Base-by-base conservation (phyloP, 2,797 vertebrate genomes). In the Pseudotriccus pelzelni region DNA sequence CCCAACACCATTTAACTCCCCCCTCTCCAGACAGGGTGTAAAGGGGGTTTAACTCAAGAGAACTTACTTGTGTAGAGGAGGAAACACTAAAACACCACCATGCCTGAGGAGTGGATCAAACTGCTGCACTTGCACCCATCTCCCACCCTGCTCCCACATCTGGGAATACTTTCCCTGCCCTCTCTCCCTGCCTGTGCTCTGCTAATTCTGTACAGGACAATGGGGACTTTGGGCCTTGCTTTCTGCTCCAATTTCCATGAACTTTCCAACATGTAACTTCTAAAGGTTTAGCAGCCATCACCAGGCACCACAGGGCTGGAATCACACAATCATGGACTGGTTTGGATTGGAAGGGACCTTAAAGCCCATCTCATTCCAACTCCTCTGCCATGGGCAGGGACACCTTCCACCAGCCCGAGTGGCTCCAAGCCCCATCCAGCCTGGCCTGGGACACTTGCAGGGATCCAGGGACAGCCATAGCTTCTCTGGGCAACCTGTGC, bases 311-410 rank as follows among this genome's bases (percentile, higher is more conserved):
- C 14, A 23, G 36, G 32, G 36, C 50, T 50, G 44, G 44, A 46
- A 46, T 46, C 11, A 23, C 12, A 80, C 27, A 55, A 36, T 0
- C 0, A 25, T 21, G 10, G 59, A 28, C 43, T 32, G 17, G 6
- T 2, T 62, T 62, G 30, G 9, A 9, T 5, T 0, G 9, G 21
- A 21, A 41, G 5, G 3, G 50, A 39, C 7, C 4, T 39, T 4
- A 53, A 10, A 69, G 0, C 13, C 0, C n/a, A 2, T 5, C 15
- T 47, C 15, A 5, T 10, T 58, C 1, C 56, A n/a, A 24, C 23
- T 0, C 23, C 55, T 22, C 21, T 11, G 44, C 27, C 32, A 2
- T 11, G 14, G 37, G 18, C 66, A 70, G 58, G 50, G 66, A 36
- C 58, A 36, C 7, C 43, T 63, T 0, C 43, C 50, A 28, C 18